These are phyloP conservation scores for Cebidichthys violaceus DNA, from an alignment of 2,113 vertebrate genomes.

Conservation along the genomic window DNA sequence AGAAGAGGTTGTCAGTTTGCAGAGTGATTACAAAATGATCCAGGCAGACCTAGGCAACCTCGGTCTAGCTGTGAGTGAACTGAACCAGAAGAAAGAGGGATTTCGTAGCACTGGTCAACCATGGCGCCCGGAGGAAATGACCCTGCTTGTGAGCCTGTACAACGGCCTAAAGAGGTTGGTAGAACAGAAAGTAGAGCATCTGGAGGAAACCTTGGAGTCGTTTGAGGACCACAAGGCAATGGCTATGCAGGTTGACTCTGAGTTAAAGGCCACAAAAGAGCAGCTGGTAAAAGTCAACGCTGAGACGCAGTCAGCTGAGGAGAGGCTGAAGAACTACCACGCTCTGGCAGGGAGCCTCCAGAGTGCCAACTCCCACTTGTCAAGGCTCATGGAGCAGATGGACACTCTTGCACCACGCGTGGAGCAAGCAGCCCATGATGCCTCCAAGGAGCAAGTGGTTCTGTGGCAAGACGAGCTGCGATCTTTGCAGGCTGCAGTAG, in stretches of 20 bases:
- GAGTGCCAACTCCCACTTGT: constrained; percentile 88
- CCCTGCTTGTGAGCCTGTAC: constrained; percentile 85
- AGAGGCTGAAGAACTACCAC: constrained; percentile 93
- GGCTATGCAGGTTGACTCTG: constrained; percentile 87
- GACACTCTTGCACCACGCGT: constrained; percentile 89
- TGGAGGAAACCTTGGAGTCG: constrained; percentile 88
- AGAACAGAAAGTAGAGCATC: constrained; percentile 87
- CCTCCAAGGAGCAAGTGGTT: constrained; percentile 84
- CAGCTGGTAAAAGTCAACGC: constrained; percentile 89
- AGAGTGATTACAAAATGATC: constrained; percentile 85
- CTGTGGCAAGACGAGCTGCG: constrained; percentile 92
- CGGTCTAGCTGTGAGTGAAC: constrained; percentile 87
- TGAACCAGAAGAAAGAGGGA: constrained; percentile 95
- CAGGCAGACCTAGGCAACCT: constrained; percentile 84
- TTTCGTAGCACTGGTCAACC: constrained; percentile 94
- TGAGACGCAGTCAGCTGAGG: constrained; percentile 92
- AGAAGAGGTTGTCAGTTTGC: constrained; percentile 86
- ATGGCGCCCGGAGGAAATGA: constrained; percentile 92
- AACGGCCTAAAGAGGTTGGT: constrained; percentile 88
- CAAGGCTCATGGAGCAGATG: constrained; percentile 89
- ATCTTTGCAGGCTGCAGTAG: constrained; percentile 86
- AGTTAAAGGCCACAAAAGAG: constrained; percentile 85
- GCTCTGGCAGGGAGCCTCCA: constrained; percentile 91
- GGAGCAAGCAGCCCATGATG: constrained; percentile 85
- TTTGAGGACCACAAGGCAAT: constrained; percentile 89